Percentiles rank a stretch among this genome's conserved stretches.
Evolutionary conservation across 2,113 vertebrate species (phyloP).

Genomic region (Antechinus stuartii): DNA sequence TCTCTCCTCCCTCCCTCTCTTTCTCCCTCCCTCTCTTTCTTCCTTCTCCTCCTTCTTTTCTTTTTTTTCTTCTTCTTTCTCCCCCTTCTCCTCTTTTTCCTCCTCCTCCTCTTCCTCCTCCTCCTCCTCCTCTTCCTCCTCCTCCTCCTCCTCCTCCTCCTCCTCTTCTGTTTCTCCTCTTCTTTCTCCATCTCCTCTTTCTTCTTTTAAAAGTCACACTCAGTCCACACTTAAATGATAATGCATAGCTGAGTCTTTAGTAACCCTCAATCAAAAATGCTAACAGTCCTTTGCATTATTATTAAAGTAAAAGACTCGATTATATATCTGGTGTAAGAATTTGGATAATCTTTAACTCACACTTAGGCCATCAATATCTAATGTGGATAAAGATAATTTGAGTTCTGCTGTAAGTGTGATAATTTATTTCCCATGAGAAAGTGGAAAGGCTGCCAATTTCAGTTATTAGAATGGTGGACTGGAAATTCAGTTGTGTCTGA

Average conservation of each 20-base stretch:
- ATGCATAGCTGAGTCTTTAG: constrained; percentile 9
- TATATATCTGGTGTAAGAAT: constrained; percentile 56
- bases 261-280: constrained; percentile 39
- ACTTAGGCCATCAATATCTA: neutral
- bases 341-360: constrained; percentile 46
- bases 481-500: neutral
- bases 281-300: constrained; percentile 31
- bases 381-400: neutral
- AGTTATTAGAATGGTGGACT: constrained; percentile 42
- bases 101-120: no score
- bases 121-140: no score
- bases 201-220: constrained; percentile 45
- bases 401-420: neutral
- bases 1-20: no score
- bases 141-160: no score
- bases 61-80: no score
- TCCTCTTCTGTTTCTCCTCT: no score
- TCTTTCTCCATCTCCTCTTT: neutral
- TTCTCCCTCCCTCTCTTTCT: no score
- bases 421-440: constrained; percentile 61
- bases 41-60: no score
- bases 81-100: no score
- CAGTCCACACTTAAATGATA: constrained; percentile 45
- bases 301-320: constrained; percentile 57
- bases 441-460: constrained; percentile 53